Percentiles rank a stretch among this genome's conserved stretches.
Evolutionary conservation across 2,113 vertebrate species (phyloP).

Genomic region (Malurus cyaneus): DNA sequence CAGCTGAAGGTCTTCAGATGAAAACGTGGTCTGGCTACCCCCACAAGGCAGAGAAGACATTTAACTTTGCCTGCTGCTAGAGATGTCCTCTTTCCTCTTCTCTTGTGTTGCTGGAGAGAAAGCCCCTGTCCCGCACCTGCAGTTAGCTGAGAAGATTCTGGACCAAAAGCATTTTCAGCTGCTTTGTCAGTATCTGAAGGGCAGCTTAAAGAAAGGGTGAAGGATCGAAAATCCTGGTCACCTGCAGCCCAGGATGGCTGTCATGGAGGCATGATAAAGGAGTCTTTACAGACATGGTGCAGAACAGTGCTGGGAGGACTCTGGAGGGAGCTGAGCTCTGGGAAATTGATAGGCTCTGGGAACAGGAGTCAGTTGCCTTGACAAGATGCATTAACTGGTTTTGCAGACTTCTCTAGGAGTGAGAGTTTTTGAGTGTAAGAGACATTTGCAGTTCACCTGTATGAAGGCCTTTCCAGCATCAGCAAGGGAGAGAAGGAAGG

Average conservation of each 20-base stretch:
- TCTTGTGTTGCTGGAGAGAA: background rate
- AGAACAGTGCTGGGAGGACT: background rate
- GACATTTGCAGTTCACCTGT: background rate
- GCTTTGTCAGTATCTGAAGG: background rate
- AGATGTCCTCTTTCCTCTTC: background rate
- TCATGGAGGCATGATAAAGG: background rate
- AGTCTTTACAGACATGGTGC: background rate
- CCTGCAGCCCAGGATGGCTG: background rate
- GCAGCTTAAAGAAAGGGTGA: background rate
- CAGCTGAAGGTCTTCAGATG: background rate
- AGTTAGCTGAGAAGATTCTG: background rate
- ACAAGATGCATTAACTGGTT: background rate
- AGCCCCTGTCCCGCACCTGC: background rate
- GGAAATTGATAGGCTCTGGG: background rate
- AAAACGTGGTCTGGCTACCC: background rate
- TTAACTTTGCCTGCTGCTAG: background rate
- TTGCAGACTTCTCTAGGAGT: background rate
- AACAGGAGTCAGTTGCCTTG: background rate
- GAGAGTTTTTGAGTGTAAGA: background rate
- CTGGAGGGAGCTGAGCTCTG: background rate
- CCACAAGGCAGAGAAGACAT: background rate
- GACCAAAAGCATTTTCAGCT: background rate
- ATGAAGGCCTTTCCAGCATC: background rate
- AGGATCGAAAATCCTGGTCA: background rate
- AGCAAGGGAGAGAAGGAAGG: background rate